Conservation (phyloP, 2,113 vertebrate genomes). For the Pimephales promelas region DNA sequence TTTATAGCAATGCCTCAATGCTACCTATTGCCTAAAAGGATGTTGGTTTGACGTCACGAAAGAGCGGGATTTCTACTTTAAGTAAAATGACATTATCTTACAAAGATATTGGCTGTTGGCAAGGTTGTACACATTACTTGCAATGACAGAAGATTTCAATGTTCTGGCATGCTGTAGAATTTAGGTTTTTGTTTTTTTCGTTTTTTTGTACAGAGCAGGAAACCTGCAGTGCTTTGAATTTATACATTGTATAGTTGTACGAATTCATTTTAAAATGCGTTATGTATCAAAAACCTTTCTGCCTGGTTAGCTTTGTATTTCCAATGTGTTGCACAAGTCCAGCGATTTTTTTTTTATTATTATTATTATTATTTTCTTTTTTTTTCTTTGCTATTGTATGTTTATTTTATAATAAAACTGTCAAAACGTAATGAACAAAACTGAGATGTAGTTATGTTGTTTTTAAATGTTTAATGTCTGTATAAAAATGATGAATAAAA, state of each 20-base stretch:
- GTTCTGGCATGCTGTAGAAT: slow-evolving; percentile 83
- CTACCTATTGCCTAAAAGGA: slow-evolving; percentile 57
- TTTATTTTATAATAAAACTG: slow-evolving; percentile 87
- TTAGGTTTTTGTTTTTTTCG: slow-evolving; percentile 61
- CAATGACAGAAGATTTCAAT: slow-evolving; percentile 76
- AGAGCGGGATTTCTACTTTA: slow-evolving; percentile 52
- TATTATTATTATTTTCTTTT: slow-evolving; percentile 52
- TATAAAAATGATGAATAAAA: slow-evolving; percentile 84
- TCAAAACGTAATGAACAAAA: slow-evolving; percentile 90
- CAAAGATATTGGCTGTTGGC: slow-evolving; percentile 45
- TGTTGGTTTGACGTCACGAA: slow-evolving; percentile 41
- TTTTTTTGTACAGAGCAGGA: slow-evolving; percentile 80
- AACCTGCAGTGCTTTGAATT: slow-evolving; percentile 81
- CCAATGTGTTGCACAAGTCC: slow-evolving; percentile 86
- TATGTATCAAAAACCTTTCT: slow-evolving; percentile 83
- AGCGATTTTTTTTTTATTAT: slow-evolving; percentile 70
- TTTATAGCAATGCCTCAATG: slow-evolving; percentile 55
- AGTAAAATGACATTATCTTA: slow-evolving; percentile 52
- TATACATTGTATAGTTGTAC: slow-evolving; percentile 80
- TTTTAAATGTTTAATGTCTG: slow-evolving; percentile 93
- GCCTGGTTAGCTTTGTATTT: slow-evolving; percentile 86
- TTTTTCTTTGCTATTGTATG: slow-evolving; percentile 85
- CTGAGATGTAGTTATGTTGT: slow-evolving; percentile 92
- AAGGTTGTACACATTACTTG: slow-evolving; percentile 58
- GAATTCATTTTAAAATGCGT: slow-evolving; percentile 78